Base-by-base conservation (phyloP, 2,888 invertebrate species). In the Lydus trimaculatus region DNA sequence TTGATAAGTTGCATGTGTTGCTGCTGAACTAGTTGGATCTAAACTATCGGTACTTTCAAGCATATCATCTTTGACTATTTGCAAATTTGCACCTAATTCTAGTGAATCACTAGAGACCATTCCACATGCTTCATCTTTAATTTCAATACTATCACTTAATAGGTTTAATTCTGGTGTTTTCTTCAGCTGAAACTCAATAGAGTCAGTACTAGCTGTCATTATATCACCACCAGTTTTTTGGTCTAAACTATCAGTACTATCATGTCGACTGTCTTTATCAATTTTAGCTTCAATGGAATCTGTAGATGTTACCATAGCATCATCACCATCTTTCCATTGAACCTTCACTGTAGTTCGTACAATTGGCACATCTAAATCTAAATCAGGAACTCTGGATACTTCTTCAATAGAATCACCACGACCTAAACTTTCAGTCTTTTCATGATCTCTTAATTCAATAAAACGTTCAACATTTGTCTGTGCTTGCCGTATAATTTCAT, bases 1-100 rank as follows among this genome's bases (percentile, higher is more conserved):
- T 81, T 94, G 94, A 80, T 93, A 94, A 0, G 94, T 94, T 13
- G 94, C 94, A 76, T 94, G 90, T 1, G 94, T 94, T 0, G 93
- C 94, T 59, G 91, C 91, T 0, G 94, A 93, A 75, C 93, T 94
- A 9, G 93, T 92, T 3, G 91, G 91, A 79, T 94, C 94, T 64
- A 93, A 82, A 74, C 92, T 93, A 74, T 92, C 92, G 0, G 91
- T 91, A 78, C 92, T 92, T 59, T 91, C 91, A 79, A 91, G 76
- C 85, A 89, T 90, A 58, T 88, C 78, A 72, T 90, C 89, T 43
- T 87, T 87, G 28, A 81, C 83, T n/a, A 71, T 75, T 39, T 74
- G 76, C 1, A 56, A 4, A 56, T 61, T 65, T 3, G 80, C 76
- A 20, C 80, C 84, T 61, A 87, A 75, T 73, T 88, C 87, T 17